Evolutionary conservation across 2,888 invertebrate species (phyloP), one percentile per base, ranked within the genome.

Genomic region (Ectemnius lituratus): DNA sequence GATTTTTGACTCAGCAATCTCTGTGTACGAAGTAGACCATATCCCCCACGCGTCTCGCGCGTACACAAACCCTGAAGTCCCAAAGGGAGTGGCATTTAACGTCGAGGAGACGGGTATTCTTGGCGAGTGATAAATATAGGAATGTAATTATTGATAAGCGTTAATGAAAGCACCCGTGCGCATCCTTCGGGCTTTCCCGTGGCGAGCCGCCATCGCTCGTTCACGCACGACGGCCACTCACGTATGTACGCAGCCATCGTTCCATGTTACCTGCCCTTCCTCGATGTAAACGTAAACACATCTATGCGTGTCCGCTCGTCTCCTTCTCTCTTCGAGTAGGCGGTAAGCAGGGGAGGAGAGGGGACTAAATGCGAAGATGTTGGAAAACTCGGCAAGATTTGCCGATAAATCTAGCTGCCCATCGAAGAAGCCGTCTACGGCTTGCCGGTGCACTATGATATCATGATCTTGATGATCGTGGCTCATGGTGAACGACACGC

Each of bases 81-180:
- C 37, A 61, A 60, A 67, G 78, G 78, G 79, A 86, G 85, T 78
- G 78, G 76, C 78, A 79, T 81, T 84, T 89, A 89, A 89, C 84
- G 86, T 88, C 81, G 85, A 37, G 4, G 37, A 87, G 88, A 88
- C 86, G 84, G 84, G 84, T 83, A 84, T 75, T 85, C 87, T 88
- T 87, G 86, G 88, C 88, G 87, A 82, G 87, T 85, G 87, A 88
- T 89, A 89, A 88, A 87, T 88, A 87, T 87, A 89, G 87, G 87
- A 88, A 88, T 78, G 85, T 87, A 88, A 89, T 89, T 89, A 89
- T 90, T 87, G 90, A 89, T 89, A 89, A 90, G 88, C 86, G 84
- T 88, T 89, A 89, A 90, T 88, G 89, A 88, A 88, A 81, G 76
- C 79, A 81, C 81, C 80, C 80, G 75, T 76, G 82, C 82, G 81